Conservation (phyloP, 1,140 invertebrate species). For the Melipona quadrifasciata region DNA sequence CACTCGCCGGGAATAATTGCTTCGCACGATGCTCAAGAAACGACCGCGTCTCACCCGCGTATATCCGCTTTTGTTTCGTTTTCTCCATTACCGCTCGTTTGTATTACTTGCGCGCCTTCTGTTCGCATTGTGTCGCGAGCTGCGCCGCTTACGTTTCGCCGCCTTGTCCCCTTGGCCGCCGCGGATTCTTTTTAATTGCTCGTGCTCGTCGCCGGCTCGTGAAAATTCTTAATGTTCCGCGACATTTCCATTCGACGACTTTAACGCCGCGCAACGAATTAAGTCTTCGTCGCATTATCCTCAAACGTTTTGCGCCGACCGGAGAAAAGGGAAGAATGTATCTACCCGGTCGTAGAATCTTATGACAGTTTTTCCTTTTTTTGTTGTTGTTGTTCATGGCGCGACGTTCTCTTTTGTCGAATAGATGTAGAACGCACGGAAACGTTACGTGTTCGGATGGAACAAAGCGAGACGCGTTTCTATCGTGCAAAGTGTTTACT, state of each 20-base stretch:
- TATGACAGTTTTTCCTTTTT: too few relatives aligned
- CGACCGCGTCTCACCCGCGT: background rate
- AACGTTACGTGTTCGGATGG: too few relatives aligned
- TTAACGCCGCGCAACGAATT: background rate
- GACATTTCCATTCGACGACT: background rate
- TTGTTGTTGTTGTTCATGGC: too few relatives aligned
- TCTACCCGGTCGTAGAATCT: background rate
- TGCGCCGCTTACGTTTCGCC: background rate
- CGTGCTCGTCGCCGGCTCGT: background rate
- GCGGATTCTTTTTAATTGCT: conserved; percentile 2
- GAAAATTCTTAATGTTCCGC: conserved; percentile 19
- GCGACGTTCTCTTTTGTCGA: too few relatives aligned
- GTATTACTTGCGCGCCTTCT: background rate
- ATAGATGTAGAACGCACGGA: too few relatives aligned
- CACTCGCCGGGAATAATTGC: conserved; percentile 54
- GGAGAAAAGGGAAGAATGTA: too few relatives aligned
- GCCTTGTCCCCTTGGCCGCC: background rate
- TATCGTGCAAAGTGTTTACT: too few relatives aligned
- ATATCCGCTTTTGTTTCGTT: conserved; percentile 9
- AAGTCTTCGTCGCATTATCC: background rate
- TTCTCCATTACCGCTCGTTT: conserved; percentile 29
- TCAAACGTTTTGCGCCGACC: background rate
- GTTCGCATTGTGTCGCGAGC: background rate
- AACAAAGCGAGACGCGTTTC: too few relatives aligned
- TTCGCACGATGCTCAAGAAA: conserved; percentile 18